phyloP scores from a whole-genome alignment of 2,113 vertebrate species.

The Clarias gariepinus region DNA sequence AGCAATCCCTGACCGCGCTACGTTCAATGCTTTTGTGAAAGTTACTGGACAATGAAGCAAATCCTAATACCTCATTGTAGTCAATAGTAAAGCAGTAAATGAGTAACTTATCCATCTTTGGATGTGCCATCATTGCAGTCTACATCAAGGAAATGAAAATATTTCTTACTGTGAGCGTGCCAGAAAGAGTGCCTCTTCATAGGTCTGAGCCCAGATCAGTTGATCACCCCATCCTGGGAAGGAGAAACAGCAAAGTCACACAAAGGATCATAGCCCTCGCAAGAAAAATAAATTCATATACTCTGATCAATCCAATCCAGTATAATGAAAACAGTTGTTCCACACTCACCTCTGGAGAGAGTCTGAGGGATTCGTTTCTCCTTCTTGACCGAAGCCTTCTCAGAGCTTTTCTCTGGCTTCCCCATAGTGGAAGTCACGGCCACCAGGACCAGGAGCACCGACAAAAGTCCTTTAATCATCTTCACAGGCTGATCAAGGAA shows the following conservation, averaged over 20 bases:
- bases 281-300: neutral
- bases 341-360: constrained; percentile 86
- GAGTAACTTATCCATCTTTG: neutral
- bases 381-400: constrained; percentile 57
- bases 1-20: neutral
- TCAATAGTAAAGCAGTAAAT: neutral
- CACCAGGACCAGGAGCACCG: constrained; percentile 75
- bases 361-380: constrained; percentile 81
- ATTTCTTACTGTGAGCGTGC: constrained; percentile 76
- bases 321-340: too few relatives aligned
- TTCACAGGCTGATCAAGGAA: constrained; percentile 56
- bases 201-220: constrained; percentile 93
- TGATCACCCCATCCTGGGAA: constrained; percentile 92
- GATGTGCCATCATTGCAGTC: neutral
- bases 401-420: constrained; percentile 75
- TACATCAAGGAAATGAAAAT: neutral
- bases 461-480: constrained; percentile 78
- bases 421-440: constrained; percentile 74
- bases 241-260: neutral
- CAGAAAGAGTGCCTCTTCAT: constrained; percentile 89
- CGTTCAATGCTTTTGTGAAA: neutral
- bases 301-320: neutral
- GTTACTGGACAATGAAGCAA: neutral
- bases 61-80: neutral
- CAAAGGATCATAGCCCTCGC: too few relatives aligned